Evolutionary conservation across 92 coral and sea anemone genomes (phyloP).

Genomic region (Siderastrea siderea): DNA sequence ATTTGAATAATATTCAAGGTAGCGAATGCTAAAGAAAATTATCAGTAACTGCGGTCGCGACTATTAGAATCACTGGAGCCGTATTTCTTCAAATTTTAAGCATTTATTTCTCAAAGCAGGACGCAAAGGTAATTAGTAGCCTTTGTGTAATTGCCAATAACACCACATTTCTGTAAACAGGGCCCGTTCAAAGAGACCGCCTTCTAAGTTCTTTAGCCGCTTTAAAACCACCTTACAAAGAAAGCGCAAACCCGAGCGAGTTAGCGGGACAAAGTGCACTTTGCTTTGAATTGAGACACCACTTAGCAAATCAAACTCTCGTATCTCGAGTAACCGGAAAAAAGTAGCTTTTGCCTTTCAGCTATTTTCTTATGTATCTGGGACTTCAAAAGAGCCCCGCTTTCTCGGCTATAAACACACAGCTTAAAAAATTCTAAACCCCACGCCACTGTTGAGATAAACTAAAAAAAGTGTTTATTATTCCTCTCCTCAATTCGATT

Average conservation of each 20-base stretch:
- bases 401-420: constrained; percentile 29
- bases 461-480: constrained; percentile 64
- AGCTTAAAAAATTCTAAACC: constrained; percentile 25
- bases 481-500: constrained; percentile 45
- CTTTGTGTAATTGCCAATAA: constrained; percentile 90
- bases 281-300: constrained; percentile 9
- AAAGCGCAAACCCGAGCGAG: constrained; percentile 21
- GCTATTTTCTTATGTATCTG: constrained; percentile 47
- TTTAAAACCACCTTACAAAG: constrained; percentile 45
- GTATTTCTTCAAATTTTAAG: constrained; percentile 47
- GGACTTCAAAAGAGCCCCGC: constrained; percentile 52
- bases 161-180: constrained; percentile 94
- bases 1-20: neutral
- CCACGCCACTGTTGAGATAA: constrained; percentile 42
- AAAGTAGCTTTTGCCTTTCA: constrained; percentile 7
- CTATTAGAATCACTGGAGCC: constrained; percentile 38
- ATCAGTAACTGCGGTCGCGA: constrained; percentile 46
- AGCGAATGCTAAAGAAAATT: constrained; percentile 13
- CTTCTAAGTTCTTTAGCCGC: constrained; percentile 56
- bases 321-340: constrained; percentile 47
- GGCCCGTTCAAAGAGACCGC: constrained; percentile 90
- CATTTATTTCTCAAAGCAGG: constrained; percentile 44
- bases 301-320: constrained; percentile 49
- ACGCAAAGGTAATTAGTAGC: constrained; percentile 79
- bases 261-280: constrained; percentile 39